These are phyloP conservation scores for Microplitis demolitor DNA, from an alignment of 1,140 invertebrate species.

Conservation along the genomic window DNA sequence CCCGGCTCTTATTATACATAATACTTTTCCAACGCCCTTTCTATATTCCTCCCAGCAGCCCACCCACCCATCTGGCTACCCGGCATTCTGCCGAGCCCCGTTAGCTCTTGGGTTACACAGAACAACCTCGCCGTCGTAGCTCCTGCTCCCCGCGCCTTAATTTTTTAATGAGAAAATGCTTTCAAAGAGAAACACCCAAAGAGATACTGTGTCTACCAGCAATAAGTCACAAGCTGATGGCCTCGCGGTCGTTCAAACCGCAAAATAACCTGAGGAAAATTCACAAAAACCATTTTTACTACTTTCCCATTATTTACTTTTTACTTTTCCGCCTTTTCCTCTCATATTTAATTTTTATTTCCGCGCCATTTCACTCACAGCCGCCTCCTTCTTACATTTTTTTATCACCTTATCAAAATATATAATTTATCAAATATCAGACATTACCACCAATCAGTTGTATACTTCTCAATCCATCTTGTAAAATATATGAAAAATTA, in stretches of 20 bases:
- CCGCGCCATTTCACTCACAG: too few species aligned
- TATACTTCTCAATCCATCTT: too few species aligned
- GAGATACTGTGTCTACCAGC: slow-evolving; percentile 59
- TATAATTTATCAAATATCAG: too few species aligned
- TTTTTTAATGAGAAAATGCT: slow-evolving; percentile 65
- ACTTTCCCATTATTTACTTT: slow-evolving; percentile 13
- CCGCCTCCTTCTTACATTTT: too few species aligned
- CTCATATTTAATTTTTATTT: not conserved
- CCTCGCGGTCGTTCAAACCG: slow-evolving; percentile 21
- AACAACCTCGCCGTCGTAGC: slow-evolving; percentile 21
- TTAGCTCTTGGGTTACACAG: slow-evolving; percentile 28
- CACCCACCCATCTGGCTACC: slow-evolving; percentile 6
- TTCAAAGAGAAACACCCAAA: slow-evolving; percentile 57
- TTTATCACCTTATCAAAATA: too few species aligned
- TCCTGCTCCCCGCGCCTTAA: slow-evolving; percentile 51
- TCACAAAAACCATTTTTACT: slow-evolving; percentile 35
- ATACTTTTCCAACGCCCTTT: slow-evolving; percentile 22
- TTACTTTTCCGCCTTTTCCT: slow-evolving; percentile 1
- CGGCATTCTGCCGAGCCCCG: slow-evolving; percentile 8
- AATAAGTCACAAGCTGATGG: slow-evolving; percentile 53
- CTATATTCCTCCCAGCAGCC: slow-evolving; percentile 23
- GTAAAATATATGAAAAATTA: too few species aligned
- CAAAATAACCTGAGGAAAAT: slow-evolving; percentile 43
- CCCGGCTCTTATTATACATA: slow-evolving; percentile 11
- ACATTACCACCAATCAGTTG: too few species aligned